These are phyloP conservation scores for Phalacrocorax aristotelis DNA, from an alignment of 2,113 vertebrate genomes.

Conservation along the genomic window DNA sequence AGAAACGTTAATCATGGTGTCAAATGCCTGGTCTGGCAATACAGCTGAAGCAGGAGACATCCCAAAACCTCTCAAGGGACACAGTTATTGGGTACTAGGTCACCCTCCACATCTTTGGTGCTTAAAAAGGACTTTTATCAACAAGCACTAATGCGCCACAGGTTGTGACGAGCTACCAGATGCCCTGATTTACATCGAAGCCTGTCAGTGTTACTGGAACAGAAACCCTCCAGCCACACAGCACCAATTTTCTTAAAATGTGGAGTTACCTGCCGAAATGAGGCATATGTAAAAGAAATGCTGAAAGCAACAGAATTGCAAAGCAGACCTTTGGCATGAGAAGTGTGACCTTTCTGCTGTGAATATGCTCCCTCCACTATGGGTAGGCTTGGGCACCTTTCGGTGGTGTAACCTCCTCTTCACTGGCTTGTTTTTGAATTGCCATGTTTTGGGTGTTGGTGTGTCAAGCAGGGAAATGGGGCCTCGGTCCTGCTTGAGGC, in stretches of 20 bases:
- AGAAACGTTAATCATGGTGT: neutral
- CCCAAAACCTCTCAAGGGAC: neutral
- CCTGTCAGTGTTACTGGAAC: neutral
- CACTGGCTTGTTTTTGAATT: rapidly evolving
- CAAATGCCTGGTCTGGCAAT: neutral
- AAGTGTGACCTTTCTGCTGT: neutral
- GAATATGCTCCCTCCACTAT: neutral
- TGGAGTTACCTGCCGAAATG: neutral
- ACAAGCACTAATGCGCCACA: neutral
- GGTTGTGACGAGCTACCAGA: neutral
- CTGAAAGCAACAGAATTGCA: neutral
- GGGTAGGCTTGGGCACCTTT: neutral
- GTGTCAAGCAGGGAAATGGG: rapidly evolving
- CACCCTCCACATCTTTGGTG: neutral
- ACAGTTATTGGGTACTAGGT: neutral
- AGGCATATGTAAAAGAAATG: rapidly evolving
- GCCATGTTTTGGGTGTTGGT: neutral
- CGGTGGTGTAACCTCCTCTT: neutral
- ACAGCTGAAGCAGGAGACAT: neutral
- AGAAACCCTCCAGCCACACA: neutral
- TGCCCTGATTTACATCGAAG: rapidly evolving
- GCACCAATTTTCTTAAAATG: neutral
- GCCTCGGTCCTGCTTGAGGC: neutral
- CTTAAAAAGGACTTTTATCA: neutral
- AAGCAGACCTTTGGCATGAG: neutral